A percentile compares a stretch with the other conserved stretches of the same genome.
phyloP scores from a whole-genome alignment of 2,888 invertebrate species.

The Cerceris ruficornis region DNA sequence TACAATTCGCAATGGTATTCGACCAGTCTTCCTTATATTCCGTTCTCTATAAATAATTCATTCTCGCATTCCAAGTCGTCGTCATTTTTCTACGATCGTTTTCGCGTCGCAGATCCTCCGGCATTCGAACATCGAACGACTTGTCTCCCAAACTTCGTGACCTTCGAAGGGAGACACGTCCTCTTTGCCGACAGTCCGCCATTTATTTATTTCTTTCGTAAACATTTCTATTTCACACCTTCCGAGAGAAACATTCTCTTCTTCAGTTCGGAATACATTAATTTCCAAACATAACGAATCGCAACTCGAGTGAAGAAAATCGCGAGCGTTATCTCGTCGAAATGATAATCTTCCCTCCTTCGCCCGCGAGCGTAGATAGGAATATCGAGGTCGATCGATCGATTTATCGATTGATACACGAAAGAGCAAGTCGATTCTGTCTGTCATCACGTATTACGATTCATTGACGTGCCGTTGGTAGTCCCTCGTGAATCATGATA shows the following conservation, averaged over 20 bases:
- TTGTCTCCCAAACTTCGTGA: not conserved
- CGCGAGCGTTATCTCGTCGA: too few species aligned
- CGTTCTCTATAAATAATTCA: slow-evolving; percentile 73
- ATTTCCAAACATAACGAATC: too few species aligned
- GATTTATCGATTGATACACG: slow-evolving; percentile 1
- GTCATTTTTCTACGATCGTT: slow-evolving; percentile 44
- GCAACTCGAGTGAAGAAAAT: too few species aligned
- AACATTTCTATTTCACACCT: too few species aligned
- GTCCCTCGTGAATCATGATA: slow-evolving; percentile 69
- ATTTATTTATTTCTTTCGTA: not conserved
- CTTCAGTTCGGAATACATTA: too few species aligned
- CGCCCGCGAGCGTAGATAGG: not conserved
- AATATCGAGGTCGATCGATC: not conserved
- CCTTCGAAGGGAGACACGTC: not conserved
- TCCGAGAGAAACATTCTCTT: too few species aligned
- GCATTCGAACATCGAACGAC: slow-evolving; percentile 9
- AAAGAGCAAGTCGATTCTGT: slow-evolving; percentile 27
- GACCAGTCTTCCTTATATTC: slow-evolving; percentile 52
- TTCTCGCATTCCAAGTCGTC: slow-evolving; percentile 66
- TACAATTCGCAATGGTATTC: slow-evolving; percentile 39
- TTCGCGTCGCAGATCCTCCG: not conserved
- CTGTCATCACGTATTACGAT: slow-evolving; percentile 57
- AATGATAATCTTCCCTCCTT: too few species aligned
- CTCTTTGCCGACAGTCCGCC: not conserved
- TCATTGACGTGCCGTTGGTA: slow-evolving; percentile 69